Evolutionary conservation across 1,140 invertebrate species (phyloP).

Genomic region (Drosophila repleta): DNA sequence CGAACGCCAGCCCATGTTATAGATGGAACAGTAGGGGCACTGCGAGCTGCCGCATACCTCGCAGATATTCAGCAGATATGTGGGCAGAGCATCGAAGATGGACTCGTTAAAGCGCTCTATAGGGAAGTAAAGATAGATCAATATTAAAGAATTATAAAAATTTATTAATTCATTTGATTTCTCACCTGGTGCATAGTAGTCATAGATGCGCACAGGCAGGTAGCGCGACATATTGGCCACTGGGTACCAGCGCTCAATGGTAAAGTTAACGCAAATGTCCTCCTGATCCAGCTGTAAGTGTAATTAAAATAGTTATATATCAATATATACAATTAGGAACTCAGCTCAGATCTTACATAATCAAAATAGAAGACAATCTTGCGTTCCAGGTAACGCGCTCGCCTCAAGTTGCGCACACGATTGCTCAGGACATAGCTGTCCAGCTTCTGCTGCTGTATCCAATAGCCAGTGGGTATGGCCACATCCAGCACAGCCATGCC

Average conservation of each 20-base stretch:
- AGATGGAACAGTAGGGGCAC: constrained; percentile 98
- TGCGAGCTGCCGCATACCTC: constrained; percentile 99
- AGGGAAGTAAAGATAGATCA: constrained; percentile 66
- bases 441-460: constrained; percentile 95
- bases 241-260: constrained; percentile 96
- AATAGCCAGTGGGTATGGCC: constrained; percentile 96
- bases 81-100: constrained; percentile 94
- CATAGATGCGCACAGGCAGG: constrained; percentile 95
- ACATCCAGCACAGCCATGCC: constrained; percentile 97
- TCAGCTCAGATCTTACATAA: constrained; percentile 88
- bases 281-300: constrained; percentile 89
- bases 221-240: constrained; percentile 98
- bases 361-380: constrained; percentile 98
- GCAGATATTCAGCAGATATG: constrained; percentile 96
- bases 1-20: constrained; percentile 87
- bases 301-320: not conserved
- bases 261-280: constrained; percentile 95
- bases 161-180: not conserved
- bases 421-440: constrained; percentile 92
- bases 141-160: constrained; percentile 6
- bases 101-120: constrained; percentile 97
- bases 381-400: constrained; percentile 91
- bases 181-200: constrained; percentile 97
- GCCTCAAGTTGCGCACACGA: constrained; percentile 90
- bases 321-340: not conserved